phyloP scores from a whole-genome alignment of 2,113 vertebrate genomes.

The Pterocles orientalis region DNA sequence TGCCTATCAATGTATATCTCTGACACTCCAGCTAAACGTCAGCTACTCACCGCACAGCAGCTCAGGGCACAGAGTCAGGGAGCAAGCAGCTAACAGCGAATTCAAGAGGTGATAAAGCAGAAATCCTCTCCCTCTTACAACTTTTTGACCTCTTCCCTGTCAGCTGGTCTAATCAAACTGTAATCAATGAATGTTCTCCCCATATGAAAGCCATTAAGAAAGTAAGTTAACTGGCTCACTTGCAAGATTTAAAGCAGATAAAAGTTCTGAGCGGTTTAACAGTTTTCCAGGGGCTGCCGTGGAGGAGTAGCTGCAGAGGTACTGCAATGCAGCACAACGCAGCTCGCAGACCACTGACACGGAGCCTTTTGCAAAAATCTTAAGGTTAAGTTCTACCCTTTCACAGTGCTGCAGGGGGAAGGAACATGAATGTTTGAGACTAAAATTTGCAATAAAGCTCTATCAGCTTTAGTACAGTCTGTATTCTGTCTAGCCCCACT shows the following conservation, averaged over 20 bases:
- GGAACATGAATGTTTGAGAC: neutral
- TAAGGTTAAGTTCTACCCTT: neutral
- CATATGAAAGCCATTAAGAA: neutral
- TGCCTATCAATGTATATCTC: neutral
- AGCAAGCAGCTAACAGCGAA: neutral
- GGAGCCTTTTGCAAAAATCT: neutral
- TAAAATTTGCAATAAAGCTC: neutral
- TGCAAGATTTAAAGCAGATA: neutral
- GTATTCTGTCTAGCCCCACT: neutral
- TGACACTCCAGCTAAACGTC: neutral
- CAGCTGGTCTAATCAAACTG: neutral
- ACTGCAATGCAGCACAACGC: conserved; percentile 58
- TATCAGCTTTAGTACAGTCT: neutral
- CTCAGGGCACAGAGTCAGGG: rapidly evolving
- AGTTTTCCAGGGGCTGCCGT: neutral
- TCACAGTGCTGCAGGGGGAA: neutral
- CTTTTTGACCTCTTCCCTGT: neutral
- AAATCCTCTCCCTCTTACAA: neutral
- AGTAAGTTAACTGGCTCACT: neutral
- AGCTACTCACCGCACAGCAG: neutral
- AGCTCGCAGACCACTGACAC: neutral
- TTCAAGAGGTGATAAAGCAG: neutral
- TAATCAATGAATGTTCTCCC: neutral
- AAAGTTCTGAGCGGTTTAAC: neutral
- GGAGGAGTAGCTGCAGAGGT: conserved; percentile 45